Conservation (phyloP, 2,113 vertebrate species). For the Capreolus pygargus region DNA sequence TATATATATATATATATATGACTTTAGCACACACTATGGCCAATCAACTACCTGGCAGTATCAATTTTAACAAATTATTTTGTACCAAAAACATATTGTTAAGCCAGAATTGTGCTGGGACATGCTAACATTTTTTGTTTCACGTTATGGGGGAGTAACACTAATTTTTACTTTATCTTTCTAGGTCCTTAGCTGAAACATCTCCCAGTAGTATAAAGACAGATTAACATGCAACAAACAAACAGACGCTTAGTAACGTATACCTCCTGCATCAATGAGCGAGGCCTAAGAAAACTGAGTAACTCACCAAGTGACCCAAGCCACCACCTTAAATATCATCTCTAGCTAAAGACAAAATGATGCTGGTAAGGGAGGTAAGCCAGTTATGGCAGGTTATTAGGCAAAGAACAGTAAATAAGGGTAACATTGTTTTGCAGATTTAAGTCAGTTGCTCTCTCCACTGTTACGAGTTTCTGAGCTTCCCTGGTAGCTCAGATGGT, state of each 20-base stretch:
- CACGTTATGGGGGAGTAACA: neutral
- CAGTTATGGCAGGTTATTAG: neutral
- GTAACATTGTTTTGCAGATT: neutral
- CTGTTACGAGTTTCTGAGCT: neutral
- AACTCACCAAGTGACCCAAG: neutral
- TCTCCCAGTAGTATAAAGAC: neutral
- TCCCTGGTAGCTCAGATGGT: neutral
- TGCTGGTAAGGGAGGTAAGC: neutral
- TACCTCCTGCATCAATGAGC: neutral
- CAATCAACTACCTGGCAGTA: neutral
- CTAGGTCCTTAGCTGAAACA: neutral
- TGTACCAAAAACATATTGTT: neutral
- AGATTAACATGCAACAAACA: neutral
- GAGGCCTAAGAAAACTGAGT: neutral
- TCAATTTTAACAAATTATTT: neutral
- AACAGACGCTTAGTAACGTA: neutral
- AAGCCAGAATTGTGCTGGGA: neutral
- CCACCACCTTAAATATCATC: neutral
- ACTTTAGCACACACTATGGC: neutral
- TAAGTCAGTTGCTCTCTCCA: neutral
- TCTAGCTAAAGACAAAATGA: neutral
- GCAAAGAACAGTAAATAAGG: neutral
- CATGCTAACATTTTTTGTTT: neutral
- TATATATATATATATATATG: neutral
- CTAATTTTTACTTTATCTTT: neutral